phyloP scores from a whole-genome alignment of 2,888 invertebrate genomes.

The Cheilosia vulpina region DNA sequence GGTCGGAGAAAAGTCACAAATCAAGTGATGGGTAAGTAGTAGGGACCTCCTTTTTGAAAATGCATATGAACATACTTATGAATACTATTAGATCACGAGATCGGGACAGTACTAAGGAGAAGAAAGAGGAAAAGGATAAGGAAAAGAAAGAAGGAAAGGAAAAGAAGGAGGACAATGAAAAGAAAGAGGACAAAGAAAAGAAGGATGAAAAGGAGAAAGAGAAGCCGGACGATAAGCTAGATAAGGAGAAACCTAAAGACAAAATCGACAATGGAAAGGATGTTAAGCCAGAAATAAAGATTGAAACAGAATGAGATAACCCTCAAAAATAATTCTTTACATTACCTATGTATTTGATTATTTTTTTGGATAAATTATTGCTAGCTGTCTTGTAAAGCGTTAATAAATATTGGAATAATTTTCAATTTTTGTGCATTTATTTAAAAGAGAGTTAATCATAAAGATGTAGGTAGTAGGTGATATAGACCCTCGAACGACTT shows the following conservation, averaged over 20 bases:
- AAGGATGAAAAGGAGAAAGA: conserved; percentile 74
- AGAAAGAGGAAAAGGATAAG: conserved; percentile 47
- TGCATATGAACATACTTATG: not conserved
- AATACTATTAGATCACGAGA: conserved; percentile 74
- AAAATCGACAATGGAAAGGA: conserved; percentile 45
- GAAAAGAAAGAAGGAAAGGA: conserved; percentile 72
- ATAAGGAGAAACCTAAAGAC: conserved; percentile 37
- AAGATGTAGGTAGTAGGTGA: too few relatives aligned
- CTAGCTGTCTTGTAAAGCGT: conserved; percentile 37
- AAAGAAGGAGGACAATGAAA: conserved; percentile 34
- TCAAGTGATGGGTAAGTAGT: conserved; percentile 55
- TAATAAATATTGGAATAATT: conserved; percentile 35
- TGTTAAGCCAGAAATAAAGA: conserved; percentile 31
- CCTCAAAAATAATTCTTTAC: conserved; percentile 13
- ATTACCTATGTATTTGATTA: conserved; percentile 14
- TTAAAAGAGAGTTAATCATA: not conserved
- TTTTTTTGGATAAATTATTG: conserved; percentile 29
- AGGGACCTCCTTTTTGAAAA: not conserved
- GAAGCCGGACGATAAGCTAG: conserved; percentile 58
- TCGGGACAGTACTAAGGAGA: conserved; percentile 73
- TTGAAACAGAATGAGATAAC: conserved; percentile 35
- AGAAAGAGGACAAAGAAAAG: conserved; percentile 69
- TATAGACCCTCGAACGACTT: too few relatives aligned
- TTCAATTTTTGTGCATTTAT: not conserved
- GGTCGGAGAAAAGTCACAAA: conserved; percentile 78